phyloP scores from a whole-genome alignment of 2,888 invertebrate genomes.

The Euzophera pinguis region DNA sequence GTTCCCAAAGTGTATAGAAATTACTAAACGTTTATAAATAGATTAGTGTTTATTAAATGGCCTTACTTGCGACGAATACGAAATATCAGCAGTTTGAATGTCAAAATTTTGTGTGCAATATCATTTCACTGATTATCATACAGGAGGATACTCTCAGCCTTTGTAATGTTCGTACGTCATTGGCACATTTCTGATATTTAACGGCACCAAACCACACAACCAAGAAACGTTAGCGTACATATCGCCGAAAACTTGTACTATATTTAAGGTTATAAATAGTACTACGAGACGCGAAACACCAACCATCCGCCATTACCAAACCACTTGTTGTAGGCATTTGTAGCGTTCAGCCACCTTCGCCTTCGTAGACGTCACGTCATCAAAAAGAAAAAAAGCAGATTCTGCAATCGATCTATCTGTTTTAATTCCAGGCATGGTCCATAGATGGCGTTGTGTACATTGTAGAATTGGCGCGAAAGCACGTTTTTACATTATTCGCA shows the following conservation, averaged over 20 bases:
- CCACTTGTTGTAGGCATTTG: conserved; percentile 57
- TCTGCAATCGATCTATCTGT: conserved; percentile 17
- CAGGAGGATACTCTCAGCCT: conserved; percentile 65
- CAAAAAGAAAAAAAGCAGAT: conserved; percentile 48
- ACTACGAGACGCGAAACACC: conserved; percentile 78
- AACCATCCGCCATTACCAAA: conserved; percentile 79
- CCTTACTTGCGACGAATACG: conserved; percentile 80
- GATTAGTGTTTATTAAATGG: conserved; percentile 80
- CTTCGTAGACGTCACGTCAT: conserved; percentile 65
- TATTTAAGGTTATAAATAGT: conserved; percentile 81
- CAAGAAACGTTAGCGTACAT: conserved; percentile 77
- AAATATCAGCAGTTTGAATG: conserved; percentile 78
- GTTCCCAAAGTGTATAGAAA: conserved; percentile 76
- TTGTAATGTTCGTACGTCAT: conserved; percentile 70
- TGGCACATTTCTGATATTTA: conserved; percentile 72
- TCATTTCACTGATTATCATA: conserved; percentile 77
- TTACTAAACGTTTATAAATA: conserved; percentile 80
- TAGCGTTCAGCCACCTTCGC: conserved; percentile 52
- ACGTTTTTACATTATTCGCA: no score
- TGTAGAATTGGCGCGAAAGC: no score
- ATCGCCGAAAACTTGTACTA: conserved; percentile 80
- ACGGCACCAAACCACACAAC: conserved; percentile 75
- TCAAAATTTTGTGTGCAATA: conserved; percentile 79
- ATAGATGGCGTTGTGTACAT: conserved; percentile 41
- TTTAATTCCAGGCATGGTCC: conserved; percentile 22